These are phyloP conservation scores for Enteromius unitaeniatus DNA, from an alignment of 2,797 vertebrate species.

Conservation along the genomic window DNA sequence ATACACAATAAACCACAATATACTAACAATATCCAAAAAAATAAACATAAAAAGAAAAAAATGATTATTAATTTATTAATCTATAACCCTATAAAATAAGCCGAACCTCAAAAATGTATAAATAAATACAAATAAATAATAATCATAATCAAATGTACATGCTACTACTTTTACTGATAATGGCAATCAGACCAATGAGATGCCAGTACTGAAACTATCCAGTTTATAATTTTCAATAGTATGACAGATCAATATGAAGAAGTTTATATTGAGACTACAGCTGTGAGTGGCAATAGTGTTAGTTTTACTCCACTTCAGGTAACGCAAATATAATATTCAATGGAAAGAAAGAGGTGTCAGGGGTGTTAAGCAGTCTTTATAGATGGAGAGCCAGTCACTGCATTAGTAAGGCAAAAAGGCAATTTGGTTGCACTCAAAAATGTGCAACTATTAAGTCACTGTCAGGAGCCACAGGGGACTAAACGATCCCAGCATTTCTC, in stretches of 20 bases:
- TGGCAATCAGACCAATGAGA: background rate
- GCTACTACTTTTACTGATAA: background rate
- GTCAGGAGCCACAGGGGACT: constrained; percentile 78
- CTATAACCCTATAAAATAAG: background rate
- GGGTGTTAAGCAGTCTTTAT: constrained; percentile 41
- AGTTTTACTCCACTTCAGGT: background rate
- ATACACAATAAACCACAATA: too few relatives aligned
- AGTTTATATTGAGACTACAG: background rate
- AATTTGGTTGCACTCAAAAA: constrained; percentile 83
- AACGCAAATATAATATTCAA: constrained; percentile 1
- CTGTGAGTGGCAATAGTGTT: background rate
- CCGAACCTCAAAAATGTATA: background rate
- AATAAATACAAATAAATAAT: background rate
- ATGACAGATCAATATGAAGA: background rate
- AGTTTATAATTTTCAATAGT: background rate
- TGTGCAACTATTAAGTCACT: constrained; percentile 78
- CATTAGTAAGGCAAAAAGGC: constrained; percentile 67
- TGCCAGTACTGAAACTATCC: background rate
- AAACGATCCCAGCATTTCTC: constrained; percentile 81
- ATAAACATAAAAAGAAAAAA: too few relatives aligned
- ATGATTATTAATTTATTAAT: background rate
- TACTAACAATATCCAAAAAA: too few relatives aligned
- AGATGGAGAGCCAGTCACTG: constrained; percentile 41
- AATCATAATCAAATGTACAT: background rate
- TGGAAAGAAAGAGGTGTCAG: constrained; percentile 28